phyloP scores from a whole-genome alignment of 2,797 vertebrate genomes.

The Phoebastria nigripes region DNA sequence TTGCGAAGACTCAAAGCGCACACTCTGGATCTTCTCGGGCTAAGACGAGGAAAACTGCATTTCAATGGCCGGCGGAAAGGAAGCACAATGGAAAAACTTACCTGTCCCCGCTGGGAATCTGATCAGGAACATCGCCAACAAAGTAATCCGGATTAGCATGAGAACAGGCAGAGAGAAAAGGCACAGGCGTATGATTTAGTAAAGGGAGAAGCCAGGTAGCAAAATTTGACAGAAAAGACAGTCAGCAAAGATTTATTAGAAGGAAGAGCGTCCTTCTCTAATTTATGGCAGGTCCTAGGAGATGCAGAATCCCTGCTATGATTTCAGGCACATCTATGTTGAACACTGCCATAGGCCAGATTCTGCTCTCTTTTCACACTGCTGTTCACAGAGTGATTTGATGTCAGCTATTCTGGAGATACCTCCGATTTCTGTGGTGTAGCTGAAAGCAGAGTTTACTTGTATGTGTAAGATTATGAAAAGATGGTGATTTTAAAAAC shows the following conservation, averaged over 20 bases:
- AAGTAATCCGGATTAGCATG: not conserved
- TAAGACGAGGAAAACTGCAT: conserved; percentile 75
- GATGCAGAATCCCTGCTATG: not conserved
- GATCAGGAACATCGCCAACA: not conserved
- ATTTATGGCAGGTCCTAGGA: not conserved
- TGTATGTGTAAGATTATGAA: not conserved
- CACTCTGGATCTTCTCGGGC: conserved; percentile 72
- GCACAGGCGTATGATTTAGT: not conserved
- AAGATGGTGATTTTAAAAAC: not conserved
- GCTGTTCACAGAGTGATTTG: not conserved
- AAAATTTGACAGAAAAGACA: not conserved
- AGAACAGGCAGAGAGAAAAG: not conserved
- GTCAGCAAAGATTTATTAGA: not conserved
- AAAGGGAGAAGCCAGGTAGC: not conserved
- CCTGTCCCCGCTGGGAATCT: not conserved
- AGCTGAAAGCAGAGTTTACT: not conserved
- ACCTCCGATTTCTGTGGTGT: not conserved
- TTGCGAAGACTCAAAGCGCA: conserved; percentile 55
- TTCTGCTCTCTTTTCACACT: not conserved
- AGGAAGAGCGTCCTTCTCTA: not conserved
- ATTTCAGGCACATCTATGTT: not conserved
- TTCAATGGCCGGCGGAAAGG: conserved; percentile 45
- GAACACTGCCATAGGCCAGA: not conserved
- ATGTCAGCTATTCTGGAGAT: not conserved
- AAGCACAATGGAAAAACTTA: conserved; percentile 13